A percentile compares a stretch with the other conserved stretches of the same genome.
These are phyloP conservation scores for Stratiomys singularior DNA, from an alignment of 2,888 invertebrate species.

Conservation along the genomic window DNA sequence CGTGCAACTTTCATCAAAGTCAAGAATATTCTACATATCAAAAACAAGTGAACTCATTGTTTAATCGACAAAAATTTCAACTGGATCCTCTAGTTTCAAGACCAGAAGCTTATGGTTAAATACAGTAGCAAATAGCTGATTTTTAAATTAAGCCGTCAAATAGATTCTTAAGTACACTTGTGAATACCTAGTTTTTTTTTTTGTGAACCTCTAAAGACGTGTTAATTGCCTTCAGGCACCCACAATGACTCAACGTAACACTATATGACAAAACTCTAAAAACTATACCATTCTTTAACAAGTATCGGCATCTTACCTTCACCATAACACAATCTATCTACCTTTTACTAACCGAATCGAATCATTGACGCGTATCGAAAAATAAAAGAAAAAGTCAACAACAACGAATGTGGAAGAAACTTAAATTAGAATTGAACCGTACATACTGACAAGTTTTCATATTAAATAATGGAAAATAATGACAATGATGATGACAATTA, in stretches of 20 bases:
- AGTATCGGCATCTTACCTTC: neutral
- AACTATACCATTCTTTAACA: neutral
- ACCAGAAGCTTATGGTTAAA: neutral
- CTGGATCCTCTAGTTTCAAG: neutral
- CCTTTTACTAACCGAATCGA: conserved; percentile 22
- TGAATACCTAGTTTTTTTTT: neutral
- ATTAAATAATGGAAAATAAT: conserved; percentile 22
- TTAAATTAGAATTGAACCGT: neutral
- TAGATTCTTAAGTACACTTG: neutral
- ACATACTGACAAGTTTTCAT: neutral
- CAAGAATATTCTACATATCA: no score
- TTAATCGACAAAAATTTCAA: no score
- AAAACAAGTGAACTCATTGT: no score
- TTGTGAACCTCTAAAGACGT: conserved; percentile 32
- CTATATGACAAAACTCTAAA: neutral
- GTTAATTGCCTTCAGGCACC: conserved; percentile 25
- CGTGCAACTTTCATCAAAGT: no score
- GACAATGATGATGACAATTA: conserved; percentile 9
- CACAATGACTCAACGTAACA: conserved; percentile 23
- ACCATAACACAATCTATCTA: neutral
- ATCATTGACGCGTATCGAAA: conserved; percentile 42
- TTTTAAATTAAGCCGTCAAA: neutral
- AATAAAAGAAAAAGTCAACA: neutral
- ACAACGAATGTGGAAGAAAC: neutral
- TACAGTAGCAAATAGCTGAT: neutral